Evolutionary conservation across 2,797 vertebrate species (phyloP).

Genomic region (Xenops minutus): DNA sequence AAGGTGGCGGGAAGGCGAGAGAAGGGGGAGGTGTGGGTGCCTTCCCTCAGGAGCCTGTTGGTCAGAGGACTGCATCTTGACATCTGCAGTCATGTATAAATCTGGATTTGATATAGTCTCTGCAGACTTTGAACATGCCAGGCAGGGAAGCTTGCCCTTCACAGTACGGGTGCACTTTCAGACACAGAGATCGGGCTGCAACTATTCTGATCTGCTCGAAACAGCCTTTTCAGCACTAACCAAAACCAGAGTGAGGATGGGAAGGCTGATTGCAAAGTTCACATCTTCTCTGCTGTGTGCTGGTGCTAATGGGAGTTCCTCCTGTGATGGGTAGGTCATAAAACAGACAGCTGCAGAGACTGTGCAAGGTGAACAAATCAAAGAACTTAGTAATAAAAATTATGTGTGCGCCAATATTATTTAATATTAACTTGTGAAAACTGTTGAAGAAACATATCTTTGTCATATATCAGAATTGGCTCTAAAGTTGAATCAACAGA

Average conservation of each 20-base stretch:
- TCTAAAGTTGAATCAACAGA: slow-evolving; percentile 4
- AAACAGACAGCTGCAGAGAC: slow-evolving; percentile 20
- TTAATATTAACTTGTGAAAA: slow-evolving; percentile 48
- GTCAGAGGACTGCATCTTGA: neutral
- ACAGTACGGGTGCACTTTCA: slow-evolving; percentile 24
- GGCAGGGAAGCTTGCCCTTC: slow-evolving; percentile 54
- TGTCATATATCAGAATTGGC: neutral
- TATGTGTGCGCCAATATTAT: slow-evolving; percentile 54
- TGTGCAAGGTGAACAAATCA: slow-evolving; percentile 37
- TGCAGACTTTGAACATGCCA: neutral
- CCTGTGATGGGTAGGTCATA: slow-evolving; percentile 30
- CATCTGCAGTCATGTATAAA: neutral
- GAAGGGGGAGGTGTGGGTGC: neutral
- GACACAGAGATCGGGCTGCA: neutral
- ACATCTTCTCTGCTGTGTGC: neutral
- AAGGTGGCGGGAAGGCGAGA: neutral
- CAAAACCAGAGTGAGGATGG: neutral
- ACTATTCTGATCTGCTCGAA: slow-evolving; percentile 31
- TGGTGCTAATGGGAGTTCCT: slow-evolving; percentile 10
- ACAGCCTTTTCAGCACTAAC: slow-evolving; percentile 21
- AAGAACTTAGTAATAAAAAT: slow-evolving; percentile 59
- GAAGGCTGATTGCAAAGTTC: slow-evolving; percentile 30
- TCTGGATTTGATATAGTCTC: neutral
- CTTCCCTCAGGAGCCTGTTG: neutral
- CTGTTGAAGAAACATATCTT: slow-evolving; percentile 42